Percentiles rank a stretch among this genome's conserved stretches.
Evolutionary conservation across 2,797 vertebrate genomes (phyloP).

Genomic region (Gallinago solitaria): DNA sequence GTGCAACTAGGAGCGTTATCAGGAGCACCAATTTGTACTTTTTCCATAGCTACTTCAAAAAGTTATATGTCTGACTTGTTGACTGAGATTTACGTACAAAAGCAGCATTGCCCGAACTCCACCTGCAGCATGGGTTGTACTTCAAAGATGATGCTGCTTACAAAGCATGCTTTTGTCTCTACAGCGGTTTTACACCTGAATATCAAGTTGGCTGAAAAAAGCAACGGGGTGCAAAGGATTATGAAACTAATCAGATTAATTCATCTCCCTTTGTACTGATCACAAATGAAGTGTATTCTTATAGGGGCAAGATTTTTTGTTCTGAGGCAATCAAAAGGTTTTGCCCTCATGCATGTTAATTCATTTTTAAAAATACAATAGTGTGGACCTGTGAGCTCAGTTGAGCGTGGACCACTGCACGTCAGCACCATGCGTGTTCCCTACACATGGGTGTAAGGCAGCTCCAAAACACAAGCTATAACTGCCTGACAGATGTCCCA

Average conservation of each 20-base stretch:
- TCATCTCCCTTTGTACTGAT: background rate
- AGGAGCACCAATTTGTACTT: background rate
- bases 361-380: background rate
- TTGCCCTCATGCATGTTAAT: background rate
- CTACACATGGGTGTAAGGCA: background rate
- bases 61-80: background rate
- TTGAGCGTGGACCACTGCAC: background rate
- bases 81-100: background rate
- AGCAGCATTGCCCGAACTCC: background rate
- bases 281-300: background rate
- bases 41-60: background rate
- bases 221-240: background rate
- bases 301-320: background rate
- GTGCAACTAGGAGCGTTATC: background rate
- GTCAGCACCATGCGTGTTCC: accelerated
- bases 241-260: slow-evolving; percentile 3
- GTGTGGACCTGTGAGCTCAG: background rate
- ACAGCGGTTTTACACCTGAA: slow-evolving; percentile 21
- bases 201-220: slow-evolving; percentile 19
- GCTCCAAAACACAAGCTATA: background rate
- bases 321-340: background rate
- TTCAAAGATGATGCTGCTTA: slow-evolving; percentile 22
- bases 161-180: slow-evolving; percentile 34
- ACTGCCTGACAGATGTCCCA: background rate
- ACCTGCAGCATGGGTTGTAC: background rate